A percentile compares a stretch with the other conserved stretches of the same genome.
phyloP scores from a whole-genome alignment of 2,888 invertebrate species.

The Apodemia mormo region DNA sequence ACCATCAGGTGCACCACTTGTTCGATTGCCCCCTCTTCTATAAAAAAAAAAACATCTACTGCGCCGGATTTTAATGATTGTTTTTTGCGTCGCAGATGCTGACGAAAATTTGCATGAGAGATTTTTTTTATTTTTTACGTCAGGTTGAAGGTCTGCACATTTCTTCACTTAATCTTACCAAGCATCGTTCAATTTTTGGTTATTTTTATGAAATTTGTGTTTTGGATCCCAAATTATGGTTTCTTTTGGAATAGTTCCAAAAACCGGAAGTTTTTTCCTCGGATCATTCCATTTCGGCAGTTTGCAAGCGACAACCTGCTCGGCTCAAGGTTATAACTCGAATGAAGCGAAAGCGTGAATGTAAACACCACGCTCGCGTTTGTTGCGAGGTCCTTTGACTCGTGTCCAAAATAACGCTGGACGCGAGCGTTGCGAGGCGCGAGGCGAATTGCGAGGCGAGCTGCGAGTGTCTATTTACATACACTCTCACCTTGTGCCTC shows the following conservation, averaged over 20 bases:
- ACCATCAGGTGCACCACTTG: no score
- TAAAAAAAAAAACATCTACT: no score
- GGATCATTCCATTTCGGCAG: neutral
- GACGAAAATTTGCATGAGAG: neutral
- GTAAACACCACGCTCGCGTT: no score
- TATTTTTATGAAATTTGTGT: conserved; percentile 16
- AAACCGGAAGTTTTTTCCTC: neutral
- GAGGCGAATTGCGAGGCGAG: neutral
- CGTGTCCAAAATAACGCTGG: neutral
- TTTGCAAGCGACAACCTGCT: neutral
- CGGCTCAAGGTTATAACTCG: neutral
- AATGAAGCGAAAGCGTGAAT: no score
- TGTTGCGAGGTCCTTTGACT: neutral
- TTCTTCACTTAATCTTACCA: conserved; percentile 14
- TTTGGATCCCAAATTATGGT: neutral
- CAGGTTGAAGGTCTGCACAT: neutral
- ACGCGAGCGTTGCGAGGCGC: conserved; percentile 15
- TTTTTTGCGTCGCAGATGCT: neutral
- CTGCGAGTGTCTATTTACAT: neutral
- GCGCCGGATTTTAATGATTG: no score
- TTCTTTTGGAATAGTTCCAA: neutral
- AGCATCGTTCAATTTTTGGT: neutral
- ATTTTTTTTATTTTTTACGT: neutral
- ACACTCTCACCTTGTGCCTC: neutral
- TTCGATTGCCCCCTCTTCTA: no score